These are phyloP conservation scores for Baronia brevicornis DNA, from an alignment of 2,888 invertebrate genomes.

Conservation along the genomic window DNA sequence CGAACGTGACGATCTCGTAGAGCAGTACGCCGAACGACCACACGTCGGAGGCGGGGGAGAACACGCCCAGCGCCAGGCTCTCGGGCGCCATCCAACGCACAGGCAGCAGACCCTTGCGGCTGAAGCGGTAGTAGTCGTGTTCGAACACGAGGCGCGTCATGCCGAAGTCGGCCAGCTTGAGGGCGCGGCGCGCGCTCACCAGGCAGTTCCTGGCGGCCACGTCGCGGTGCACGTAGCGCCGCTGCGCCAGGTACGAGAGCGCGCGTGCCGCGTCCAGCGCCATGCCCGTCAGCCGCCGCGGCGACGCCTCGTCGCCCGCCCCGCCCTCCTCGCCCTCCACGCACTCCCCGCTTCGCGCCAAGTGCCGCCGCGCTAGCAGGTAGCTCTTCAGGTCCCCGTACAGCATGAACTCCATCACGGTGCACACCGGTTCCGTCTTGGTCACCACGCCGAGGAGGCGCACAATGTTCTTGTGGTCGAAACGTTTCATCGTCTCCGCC, in stretches of 20 bases:
- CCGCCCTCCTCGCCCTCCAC: slow-evolving; percentile 76
- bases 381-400: slow-evolving; percentile 95
- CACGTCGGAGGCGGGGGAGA: slow-evolving; percentile 90
- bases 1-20: slow-evolving; percentile 93
- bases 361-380: slow-evolving; percentile 87
- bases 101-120: slow-evolving; percentile 89
- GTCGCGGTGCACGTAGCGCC: slow-evolving; percentile 93
- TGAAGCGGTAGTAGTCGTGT: slow-evolving; percentile 92
- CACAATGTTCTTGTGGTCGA: slow-evolving; percentile 92
- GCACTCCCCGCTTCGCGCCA: slow-evolving; percentile 83
- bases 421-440: slow-evolving; percentile 89
- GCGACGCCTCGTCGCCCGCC: slow-evolving; percentile 85
- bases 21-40: slow-evolving; percentile 93
- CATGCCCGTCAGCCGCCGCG: slow-evolving; percentile 87
- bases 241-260: slow-evolving; percentile 87
- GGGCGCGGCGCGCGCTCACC: slow-evolving; percentile 81
- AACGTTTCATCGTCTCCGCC: slow-evolving; percentile 95
- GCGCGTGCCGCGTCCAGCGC: slow-evolving; percentile 92
- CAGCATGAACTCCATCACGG: slow-evolving; percentile 95
- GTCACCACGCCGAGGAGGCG: slow-evolving; percentile 90
- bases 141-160: slow-evolving; percentile 93
- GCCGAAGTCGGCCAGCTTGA: slow-evolving; percentile 92
- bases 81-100: slow-evolving; percentile 97
- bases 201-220: slow-evolving; percentile 87
- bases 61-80: slow-evolving; percentile 86